A percentile compares a stretch with the other conserved stretches of the same genome.
These are phyloP conservation scores for Fregata magnificens DNA, from an alignment of 2,113 vertebrate genomes.

Conservation along the genomic window DNA sequence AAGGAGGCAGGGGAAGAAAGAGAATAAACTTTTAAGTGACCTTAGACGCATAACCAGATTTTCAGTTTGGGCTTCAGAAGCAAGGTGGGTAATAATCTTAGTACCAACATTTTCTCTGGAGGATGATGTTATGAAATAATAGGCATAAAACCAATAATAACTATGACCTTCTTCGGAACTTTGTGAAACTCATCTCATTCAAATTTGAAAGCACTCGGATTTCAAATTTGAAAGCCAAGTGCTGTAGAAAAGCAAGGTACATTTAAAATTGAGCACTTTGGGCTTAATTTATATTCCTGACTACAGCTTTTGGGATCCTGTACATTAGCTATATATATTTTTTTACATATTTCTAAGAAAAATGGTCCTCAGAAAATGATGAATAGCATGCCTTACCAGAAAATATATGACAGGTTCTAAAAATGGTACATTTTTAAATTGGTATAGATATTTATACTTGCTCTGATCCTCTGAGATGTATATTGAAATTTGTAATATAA, in stretches of 20 bases:
- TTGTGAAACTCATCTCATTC: not conserved
- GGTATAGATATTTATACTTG: slow-evolving; percentile 54
- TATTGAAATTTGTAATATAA: slow-evolving; percentile 51
- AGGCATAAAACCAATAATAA: not conserved
- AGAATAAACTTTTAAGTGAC: not conserved
- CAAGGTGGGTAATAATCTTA: not conserved
- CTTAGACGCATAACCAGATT: not conserved
- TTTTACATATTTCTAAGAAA: slow-evolving; percentile 54
- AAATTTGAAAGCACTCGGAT: not conserved
- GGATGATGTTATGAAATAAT: not conserved
- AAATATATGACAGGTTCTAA: slow-evolving; percentile 47
- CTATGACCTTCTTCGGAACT: not conserved
- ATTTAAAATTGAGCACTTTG: not conserved
- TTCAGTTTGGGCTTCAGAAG: not conserved
- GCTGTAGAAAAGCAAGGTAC: not conserved
- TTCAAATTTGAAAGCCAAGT: not conserved
- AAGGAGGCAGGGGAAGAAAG: not conserved
- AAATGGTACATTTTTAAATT: slow-evolving; percentile 51
- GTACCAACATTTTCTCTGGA: not conserved
- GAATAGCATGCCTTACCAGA: slow-evolving; percentile 33
- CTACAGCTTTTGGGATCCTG: slow-evolving; percentile 38
- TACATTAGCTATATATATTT: not conserved
- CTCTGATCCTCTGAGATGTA: slow-evolving; percentile 58
- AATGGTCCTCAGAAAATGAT: slow-evolving; percentile 42
- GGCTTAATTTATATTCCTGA: slow-evolving; percentile 17